A percentile compares a stretch with the other conserved stretches of the same genome.
Evolutionary conservation across 1,140 invertebrate genomes (phyloP).

Genomic region (Wiebesia pumilae): DNA sequence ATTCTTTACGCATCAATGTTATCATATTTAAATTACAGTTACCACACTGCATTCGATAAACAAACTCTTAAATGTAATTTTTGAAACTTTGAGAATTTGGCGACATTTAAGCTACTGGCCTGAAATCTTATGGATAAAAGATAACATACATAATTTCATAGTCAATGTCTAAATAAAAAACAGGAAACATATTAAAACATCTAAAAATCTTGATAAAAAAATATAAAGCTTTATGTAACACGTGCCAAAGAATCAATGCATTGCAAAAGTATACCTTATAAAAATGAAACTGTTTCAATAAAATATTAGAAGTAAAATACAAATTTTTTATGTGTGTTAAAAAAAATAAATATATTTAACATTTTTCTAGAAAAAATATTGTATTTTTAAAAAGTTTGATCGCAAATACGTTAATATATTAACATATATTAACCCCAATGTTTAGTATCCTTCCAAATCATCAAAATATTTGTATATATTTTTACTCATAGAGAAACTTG

Average conservation of each 20-base stretch:
- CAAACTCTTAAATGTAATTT: background rate
- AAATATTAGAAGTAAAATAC: background rate
- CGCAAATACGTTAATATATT: too few species aligned
- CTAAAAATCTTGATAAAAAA: background rate
- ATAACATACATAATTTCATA: background rate
- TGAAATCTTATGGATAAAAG: background rate
- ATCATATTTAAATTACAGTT: too few species aligned
- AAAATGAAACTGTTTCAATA: background rate
- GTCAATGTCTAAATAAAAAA: background rate
- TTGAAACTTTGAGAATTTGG: background rate
- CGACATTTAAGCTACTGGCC: background rate
- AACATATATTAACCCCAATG: too few species aligned
- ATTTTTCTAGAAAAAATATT: too few species aligned
- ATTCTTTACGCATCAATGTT: too few species aligned
- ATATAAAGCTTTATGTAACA: slow-evolving; percentile 18
- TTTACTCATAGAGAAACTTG: too few species aligned
- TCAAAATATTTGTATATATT: too few species aligned
- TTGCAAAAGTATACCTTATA: background rate
- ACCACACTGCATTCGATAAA: background rate
- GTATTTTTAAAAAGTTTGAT: too few species aligned
- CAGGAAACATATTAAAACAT: background rate
- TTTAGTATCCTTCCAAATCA: too few species aligned
- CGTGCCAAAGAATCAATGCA: background rate
- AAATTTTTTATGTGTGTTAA: too few species aligned
- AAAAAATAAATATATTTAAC: too few species aligned